A percentile compares a stretch with the other conserved stretches of the same genome.
These are phyloP conservation scores for Mirounga angustirostris DNA, from an alignment of 2,113 vertebrate genomes.

Conservation along the genomic window DNA sequence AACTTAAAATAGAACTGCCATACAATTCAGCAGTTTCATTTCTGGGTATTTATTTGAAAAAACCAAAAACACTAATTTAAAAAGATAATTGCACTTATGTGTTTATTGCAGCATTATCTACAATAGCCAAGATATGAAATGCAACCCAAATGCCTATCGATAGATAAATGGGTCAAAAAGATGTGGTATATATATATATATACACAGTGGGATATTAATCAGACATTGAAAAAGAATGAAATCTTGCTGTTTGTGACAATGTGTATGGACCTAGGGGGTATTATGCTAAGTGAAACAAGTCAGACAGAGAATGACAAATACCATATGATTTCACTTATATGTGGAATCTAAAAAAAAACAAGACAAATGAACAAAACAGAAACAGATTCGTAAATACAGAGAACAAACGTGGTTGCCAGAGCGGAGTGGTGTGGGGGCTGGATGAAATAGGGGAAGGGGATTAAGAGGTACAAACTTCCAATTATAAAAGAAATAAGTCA, in stretches of 20 bases:
- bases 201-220: background rate
- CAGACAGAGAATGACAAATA: background rate
- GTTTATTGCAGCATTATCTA: background rate
- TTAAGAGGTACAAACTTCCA: background rate
- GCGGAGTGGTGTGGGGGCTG: background rate
- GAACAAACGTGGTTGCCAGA: background rate
- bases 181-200: background rate
- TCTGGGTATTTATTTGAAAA: background rate
- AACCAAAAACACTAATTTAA: background rate
- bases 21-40: background rate
- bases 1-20: background rate
- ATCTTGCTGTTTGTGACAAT: background rate
- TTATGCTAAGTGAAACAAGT: background rate
- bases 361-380: background rate
- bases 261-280: background rate
- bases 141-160: background rate
- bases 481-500: background rate
- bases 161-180: background rate
- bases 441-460: background rate
- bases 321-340: background rate
- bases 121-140: background rate
- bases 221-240: background rate
- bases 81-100: background rate
- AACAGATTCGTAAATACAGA: background rate
- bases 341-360: background rate